Percentiles rank a stretch among this genome's conserved stretches.
phyloP scores from a whole-genome alignment of 2,888 invertebrate genomes.

The Tipula helvola region DNA sequence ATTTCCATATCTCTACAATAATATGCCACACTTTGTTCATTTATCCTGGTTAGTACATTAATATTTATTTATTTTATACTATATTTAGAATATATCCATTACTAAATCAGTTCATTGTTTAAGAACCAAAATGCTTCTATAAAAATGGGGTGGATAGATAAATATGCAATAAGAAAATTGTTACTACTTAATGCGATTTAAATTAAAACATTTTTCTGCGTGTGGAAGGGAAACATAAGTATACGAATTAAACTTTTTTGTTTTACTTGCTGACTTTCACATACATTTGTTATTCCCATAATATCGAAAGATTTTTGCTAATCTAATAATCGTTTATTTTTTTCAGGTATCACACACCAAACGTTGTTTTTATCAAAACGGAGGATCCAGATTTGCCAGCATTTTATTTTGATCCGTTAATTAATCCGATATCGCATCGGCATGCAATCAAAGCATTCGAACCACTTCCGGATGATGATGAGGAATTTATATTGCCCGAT shows the following conservation, averaged over 20 bases:
- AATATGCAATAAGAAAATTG: conserved; percentile 28
- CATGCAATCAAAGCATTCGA: conserved; percentile 76
- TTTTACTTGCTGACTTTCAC: conserved; percentile 45
- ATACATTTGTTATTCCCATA: conserved; percentile 28
- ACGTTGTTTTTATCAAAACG: conserved; percentile 98
- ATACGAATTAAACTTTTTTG: conserved; percentile 18
- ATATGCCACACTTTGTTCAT: conserved; percentile 96
- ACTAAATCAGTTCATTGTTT: background rate
- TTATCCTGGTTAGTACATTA: conserved; percentile 81
- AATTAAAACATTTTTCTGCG: conserved; percentile 4
- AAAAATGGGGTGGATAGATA: conserved; percentile 24
- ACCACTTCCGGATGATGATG: conserved; percentile 83
- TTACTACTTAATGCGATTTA: conserved; percentile 45
- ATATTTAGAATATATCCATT: background rate
- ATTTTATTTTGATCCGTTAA: conserved; percentile 98
- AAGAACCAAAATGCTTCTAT: background rate
- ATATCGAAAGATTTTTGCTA: too few species aligned
- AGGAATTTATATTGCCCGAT: conserved; percentile 85
- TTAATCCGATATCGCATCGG: conserved; percentile 96
- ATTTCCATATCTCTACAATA: conserved; percentile 98
- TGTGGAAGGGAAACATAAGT: background rate
- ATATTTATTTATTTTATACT: background rate
- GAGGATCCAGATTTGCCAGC: conserved; percentile 99
- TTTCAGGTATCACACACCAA: conserved; percentile 94
- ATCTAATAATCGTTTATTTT: conserved; percentile 11